Percentiles rank a stretch among this genome's conserved stretches.
Evolutionary conservation across 2,888 invertebrate species (phyloP).

Genomic region (Acleris laterana): DNA sequence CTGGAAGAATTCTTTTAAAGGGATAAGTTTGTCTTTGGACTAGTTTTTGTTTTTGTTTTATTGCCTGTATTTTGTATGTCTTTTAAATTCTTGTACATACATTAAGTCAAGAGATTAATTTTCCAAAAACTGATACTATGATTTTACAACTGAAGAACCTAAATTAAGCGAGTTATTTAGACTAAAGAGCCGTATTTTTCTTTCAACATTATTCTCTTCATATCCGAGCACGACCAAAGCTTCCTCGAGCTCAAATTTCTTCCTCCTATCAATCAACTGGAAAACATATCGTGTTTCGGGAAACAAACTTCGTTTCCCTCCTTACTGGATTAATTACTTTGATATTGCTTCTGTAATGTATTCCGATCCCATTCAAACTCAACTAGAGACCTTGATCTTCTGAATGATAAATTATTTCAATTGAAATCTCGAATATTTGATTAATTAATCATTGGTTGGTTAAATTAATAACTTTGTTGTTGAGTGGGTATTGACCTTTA

Average conservation of each 20-base stretch:
- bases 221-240: neutral
- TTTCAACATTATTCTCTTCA: constrained; percentile 4
- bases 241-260: constrained; percentile 22
- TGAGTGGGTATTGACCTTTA: neutral
- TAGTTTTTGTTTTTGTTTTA: too few species aligned
- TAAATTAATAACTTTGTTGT: neutral
- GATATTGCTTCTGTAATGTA: constrained; percentile 15
- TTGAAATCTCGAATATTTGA: neutral
- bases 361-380: constrained; percentile 3
- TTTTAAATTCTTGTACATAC: too few species aligned
- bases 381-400: neutral
- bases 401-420: constrained; percentile 13
- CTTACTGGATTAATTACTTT: constrained; percentile 12
- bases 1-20: too few species aligned
- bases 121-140: too few species aligned
- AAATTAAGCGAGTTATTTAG: too few species aligned
- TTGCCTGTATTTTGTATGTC: too few species aligned
- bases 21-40: too few species aligned
- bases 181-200: neutral
- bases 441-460: neutral
- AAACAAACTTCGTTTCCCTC: constrained; percentile 22
- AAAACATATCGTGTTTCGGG: constrained; percentile 21
- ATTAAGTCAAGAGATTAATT: too few species aligned
- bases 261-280: constrained; percentile 19
- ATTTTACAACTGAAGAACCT: too few species aligned